Evolutionary conservation across 2,113 vertebrate genomes (phyloP).

Genomic region (Phasianus colchicus): DNA sequence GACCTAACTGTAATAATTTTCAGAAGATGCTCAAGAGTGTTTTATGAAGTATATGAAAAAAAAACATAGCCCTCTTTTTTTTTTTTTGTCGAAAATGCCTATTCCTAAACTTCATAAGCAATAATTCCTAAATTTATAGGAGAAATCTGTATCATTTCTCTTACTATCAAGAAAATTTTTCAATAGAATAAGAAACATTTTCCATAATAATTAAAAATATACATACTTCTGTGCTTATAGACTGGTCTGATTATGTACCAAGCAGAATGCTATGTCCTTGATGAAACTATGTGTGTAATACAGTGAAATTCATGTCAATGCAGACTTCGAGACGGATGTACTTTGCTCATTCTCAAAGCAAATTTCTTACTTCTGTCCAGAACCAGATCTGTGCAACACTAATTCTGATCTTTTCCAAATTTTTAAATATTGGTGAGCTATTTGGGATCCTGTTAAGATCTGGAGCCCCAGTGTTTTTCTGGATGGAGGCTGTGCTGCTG

Average conservation of each 20-base stretch:
- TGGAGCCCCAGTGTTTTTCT: not conserved
- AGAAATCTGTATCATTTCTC: not conserved
- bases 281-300: not conserved
- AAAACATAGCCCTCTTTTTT: not conserved
- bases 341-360: not conserved
- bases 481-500: not conserved
- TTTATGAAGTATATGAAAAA: not conserved
- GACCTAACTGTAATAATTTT: not conserved
- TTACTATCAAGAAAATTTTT: not conserved
- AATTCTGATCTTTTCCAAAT: not conserved
- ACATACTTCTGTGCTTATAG: not conserved
- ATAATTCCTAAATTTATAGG: not conserved
- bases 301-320: not conserved
- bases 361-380: not conserved
- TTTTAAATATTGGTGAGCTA: not conserved
- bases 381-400: not conserved
- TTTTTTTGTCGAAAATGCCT: not conserved
- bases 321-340: not conserved
- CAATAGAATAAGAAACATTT: not conserved
- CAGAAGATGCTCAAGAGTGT: not conserved
- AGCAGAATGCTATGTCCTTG: fast-evolving
- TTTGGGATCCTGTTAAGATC: not conserved
- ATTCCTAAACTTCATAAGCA: not conserved
- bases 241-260: not conserved
- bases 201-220: not conserved